phyloP scores from a whole-genome alignment of 2,888 invertebrate species.

The Orgyia antiqua region DNA sequence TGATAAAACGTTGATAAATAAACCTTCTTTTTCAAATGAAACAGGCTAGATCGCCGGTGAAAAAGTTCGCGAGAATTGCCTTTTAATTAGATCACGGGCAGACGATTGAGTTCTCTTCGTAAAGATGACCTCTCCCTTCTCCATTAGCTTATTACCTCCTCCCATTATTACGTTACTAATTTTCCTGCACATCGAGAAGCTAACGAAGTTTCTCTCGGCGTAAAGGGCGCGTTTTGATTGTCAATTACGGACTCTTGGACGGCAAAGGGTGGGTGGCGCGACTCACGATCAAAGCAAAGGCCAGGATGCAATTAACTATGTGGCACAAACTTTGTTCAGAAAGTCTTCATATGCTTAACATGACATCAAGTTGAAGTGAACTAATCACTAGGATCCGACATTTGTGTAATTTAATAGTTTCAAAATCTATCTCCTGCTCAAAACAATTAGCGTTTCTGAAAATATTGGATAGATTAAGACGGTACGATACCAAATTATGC shows the following conservation, averaged over 20 bases:
- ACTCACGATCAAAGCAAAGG: constrained; percentile 47
- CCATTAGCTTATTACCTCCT: constrained; percentile 70
- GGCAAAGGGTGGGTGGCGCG: constrained; percentile 43
- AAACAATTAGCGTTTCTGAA: too few species aligned
- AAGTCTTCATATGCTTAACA: background rate
- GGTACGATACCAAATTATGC: too few species aligned
- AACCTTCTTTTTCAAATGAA: too few species aligned
- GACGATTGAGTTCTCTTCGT: constrained; percentile 30
- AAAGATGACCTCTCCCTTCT: constrained; percentile 55
- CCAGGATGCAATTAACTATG: constrained; percentile 64
- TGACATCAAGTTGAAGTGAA: too few species aligned
- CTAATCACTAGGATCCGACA: too few species aligned
- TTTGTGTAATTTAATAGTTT: too few species aligned
- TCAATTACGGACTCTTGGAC: constrained; percentile 67
- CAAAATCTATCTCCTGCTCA: too few species aligned
- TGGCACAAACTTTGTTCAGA: constrained; percentile 46
- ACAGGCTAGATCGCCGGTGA: too few species aligned
- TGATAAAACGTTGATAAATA: too few species aligned
- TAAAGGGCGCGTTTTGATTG: constrained; percentile 72
- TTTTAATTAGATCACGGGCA: constrained; percentile 56
- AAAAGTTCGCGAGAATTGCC: constrained; percentile 46
- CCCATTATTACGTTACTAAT: constrained; percentile 74
- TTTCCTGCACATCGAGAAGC: constrained; percentile 66
- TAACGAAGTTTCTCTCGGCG: constrained; percentile 66
- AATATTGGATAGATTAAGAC: too few species aligned